Conservation (phyloP, 2,113 vertebrate species). For the Hystrix brachyura region DNA sequence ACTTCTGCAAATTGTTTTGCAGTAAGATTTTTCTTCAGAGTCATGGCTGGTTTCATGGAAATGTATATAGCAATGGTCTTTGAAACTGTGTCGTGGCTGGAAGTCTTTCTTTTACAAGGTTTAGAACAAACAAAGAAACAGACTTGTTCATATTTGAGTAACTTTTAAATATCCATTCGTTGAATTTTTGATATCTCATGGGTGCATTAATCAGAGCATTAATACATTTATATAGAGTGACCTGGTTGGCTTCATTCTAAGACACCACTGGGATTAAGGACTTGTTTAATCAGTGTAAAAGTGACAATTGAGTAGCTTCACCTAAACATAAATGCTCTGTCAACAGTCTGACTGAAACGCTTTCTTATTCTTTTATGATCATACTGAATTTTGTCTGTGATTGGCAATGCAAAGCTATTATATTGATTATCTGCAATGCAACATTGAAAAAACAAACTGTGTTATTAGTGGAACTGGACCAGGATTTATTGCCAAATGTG, state of each 20-base stretch:
- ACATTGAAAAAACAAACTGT: neutral
- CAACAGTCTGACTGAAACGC: neutral
- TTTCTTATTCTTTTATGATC: neutral
- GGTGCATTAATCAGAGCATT: neutral
- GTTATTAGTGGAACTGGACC: neutral
- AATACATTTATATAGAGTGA: neutral
- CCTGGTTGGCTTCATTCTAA: neutral
- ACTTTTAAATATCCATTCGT: neutral
- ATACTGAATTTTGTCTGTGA: neutral
- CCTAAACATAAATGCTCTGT: neutral
- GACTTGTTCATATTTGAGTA: neutral
- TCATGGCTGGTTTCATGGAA: neutral
- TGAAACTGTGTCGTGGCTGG: neutral
- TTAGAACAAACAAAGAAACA: neutral
- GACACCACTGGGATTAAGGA: neutral
- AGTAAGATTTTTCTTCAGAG: neutral
- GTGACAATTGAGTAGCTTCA: neutral
- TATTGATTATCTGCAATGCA: constrained; percentile 39
- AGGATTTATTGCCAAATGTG: neutral
- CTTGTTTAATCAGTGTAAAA: neutral
- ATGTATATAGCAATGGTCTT: neutral
- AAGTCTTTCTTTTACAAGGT: constrained; percentile 7
- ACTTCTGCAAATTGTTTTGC: neutral
- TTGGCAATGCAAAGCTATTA: neutral
- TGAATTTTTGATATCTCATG: constrained; percentile 44